Base-by-base conservation (phyloP, 2,888 invertebrate genomes). In the Pristionchus maxplancki region DNA sequence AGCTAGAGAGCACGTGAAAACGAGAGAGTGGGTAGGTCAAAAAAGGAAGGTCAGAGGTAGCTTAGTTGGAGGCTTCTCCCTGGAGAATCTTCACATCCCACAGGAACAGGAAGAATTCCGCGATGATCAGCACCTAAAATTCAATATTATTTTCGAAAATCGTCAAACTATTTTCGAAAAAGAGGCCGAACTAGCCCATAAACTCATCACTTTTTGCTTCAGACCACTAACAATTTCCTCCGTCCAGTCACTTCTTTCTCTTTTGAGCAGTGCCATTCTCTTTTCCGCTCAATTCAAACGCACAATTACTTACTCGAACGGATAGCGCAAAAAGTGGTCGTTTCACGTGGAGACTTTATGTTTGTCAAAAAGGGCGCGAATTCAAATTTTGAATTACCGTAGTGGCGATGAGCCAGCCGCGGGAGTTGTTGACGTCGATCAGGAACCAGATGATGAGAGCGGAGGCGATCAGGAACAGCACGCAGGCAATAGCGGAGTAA, bases 21-120 rank as follows among this genome's bases (percentile, higher is more conserved):
- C 6, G 37, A 48, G 44, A 78, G 28, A 40, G 44, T 78, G 78
- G 71, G 37, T 28, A 71, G 37, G 11, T 31, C 13, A 9, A 71
- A 31, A 15, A 3, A 15, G 71, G 2, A 71, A 74, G 37, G 9
- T 40, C 2, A 74, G 48, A 34, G 71, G 71, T 31, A 71, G 37
- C 44, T 83, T 83, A 94, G 92, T 94, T 94, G 88, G 91, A 90
- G 37, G 93, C 90, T 85, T 94, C 92, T 81, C 93, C 93, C 88
- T 93, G 93, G 87, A 93, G 92, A 83, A 93, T 93, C 91, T 94
- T 94, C 88, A 93, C 91, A 87, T 94, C 93, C 92, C 92, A 94
- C 40, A 94, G 90, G 92, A 92, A 94, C 85, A 94, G 92, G 50
- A 93, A 87, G 90, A 93, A 93, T 84, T 93, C 90, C 50, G 91